Evolutionary conservation across 2,797 vertebrate genomes (phyloP).

Genomic region (Anguilla anguilla): DNA sequence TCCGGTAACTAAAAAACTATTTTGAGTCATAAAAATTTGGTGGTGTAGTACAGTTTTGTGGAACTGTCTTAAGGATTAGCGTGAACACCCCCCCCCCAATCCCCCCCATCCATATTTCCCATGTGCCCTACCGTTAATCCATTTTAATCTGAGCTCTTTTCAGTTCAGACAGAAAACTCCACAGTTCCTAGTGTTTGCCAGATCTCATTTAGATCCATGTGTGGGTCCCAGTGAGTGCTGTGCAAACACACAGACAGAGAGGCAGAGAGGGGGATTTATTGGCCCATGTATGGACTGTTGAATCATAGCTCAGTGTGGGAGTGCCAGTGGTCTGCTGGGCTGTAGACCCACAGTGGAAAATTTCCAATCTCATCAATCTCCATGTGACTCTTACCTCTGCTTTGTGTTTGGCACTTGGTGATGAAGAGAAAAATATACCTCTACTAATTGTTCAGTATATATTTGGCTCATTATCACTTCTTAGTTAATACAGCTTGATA

Average conservation of each 20-base stretch:
- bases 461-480: background rate
- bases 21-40: background rate
- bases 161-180: conserved; percentile 50
- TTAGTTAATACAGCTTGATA: background rate
- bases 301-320: background rate
- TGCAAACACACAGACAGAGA: conserved; percentile 57
- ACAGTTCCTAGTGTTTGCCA: conserved; percentile 61
- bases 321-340: background rate
- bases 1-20: background rate
- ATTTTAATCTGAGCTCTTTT: conserved; percentile 49
- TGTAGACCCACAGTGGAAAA: background rate
- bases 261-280: conserved; percentile 57
- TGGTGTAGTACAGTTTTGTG: background rate
- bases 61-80: background rate
- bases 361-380: conserved; percentile 11
- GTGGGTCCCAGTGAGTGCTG: conserved; percentile 52
- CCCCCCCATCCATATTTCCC: background rate
- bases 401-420: background rate
- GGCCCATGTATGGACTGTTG: conserved; percentile 5
- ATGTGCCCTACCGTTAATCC: conserved; percentile 42
- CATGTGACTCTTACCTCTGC: background rate
- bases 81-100: background rate
- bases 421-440: background rate
- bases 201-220: conserved; percentile 69
- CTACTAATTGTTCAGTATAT: background rate